Percentiles rank a stretch among this genome's conserved stretches.
phyloP scores from a whole-genome alignment of 64 coral and sea anemone species.

The Actinia equina region DNA sequence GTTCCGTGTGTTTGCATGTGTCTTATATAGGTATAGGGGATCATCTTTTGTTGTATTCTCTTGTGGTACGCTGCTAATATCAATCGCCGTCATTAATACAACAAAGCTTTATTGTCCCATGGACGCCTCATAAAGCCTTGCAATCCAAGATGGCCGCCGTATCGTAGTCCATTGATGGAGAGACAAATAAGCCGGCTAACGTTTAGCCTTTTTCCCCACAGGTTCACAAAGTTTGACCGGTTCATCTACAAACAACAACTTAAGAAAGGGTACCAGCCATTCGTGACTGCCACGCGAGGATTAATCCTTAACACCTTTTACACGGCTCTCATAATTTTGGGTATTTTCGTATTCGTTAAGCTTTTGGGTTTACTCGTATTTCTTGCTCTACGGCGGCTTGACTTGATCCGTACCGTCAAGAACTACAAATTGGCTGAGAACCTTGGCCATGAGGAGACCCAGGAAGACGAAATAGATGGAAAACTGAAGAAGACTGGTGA shows the following conservation, averaged over 20 bases:
- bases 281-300: slow-evolving; percentile 31
- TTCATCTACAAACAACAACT: slow-evolving; percentile 60
- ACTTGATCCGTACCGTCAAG: slow-evolving; percentile 75
- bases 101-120: too few relatives aligned
- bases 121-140: too few relatives aligned
- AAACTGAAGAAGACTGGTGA: neutral
- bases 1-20: too few relatives aligned
- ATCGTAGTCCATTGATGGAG: too few relatives aligned
- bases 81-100: too few relatives aligned
- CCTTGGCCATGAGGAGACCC: neutral
- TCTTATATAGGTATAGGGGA: too few relatives aligned
- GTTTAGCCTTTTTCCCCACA: neutral
- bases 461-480: neutral
- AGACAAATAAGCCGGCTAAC: too few relatives aligned
- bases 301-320: slow-evolving; percentile 74
- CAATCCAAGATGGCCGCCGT: too few relatives aligned
- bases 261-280: slow-evolving; percentile 56
- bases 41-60: too few relatives aligned
- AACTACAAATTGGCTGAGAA: slow-evolving; percentile 11
- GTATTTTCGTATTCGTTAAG: slow-evolving; percentile 44
- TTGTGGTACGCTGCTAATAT: too few relatives aligned
- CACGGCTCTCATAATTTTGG: slow-evolving; percentile 46
- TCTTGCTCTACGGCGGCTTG: slow-evolving; percentile 38
- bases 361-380: slow-evolving; percentile 47
- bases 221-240: slow-evolving; percentile 83